Percentiles rank a stretch among this genome's conserved stretches.
phyloP scores from a whole-genome alignment of 2,888 invertebrate genomes.

The Trissonchulus sp. region DNA sequence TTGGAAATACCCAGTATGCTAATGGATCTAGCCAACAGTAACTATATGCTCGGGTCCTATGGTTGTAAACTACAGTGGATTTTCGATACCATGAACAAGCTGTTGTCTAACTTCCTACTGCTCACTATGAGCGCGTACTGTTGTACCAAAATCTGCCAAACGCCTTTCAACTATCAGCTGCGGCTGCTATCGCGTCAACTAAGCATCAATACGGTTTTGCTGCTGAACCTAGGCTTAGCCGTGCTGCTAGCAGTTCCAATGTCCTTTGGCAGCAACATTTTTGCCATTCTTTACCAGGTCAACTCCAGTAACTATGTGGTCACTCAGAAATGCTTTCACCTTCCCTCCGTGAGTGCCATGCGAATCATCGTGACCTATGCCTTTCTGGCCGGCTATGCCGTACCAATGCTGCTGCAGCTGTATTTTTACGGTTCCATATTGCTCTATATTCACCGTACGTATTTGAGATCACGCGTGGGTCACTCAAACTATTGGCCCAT shows the following conservation, averaged over 20 bases:
- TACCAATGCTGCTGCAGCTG: not conserved
- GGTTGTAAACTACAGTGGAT: not conserved
- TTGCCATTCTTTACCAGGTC: not conserved
- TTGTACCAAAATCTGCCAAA: not conserved
- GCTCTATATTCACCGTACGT: not conserved
- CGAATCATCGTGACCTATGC: not conserved
- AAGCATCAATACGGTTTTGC: not conserved
- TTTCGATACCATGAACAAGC: not conserved
- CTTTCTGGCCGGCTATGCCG: not conserved
- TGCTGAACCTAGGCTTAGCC: not conserved
- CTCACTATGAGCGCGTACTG: not conserved
- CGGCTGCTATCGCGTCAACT: not conserved
- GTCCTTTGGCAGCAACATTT: not conserved
- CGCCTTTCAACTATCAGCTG: not conserved
- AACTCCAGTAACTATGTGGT: not conserved
- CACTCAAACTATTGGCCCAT: not conserved
- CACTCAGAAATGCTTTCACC: not conserved
- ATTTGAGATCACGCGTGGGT: not conserved
- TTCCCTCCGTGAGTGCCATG: not conserved
- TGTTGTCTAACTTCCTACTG: not conserved
- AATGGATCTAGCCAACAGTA: not conserved
- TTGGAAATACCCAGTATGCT: not conserved
- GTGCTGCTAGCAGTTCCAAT: not conserved
- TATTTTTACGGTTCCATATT: not conserved
- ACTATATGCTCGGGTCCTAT: not conserved